Conservation (phyloP, 2,888 invertebrate genomes). For the Rhabditoides inermis region DNA sequence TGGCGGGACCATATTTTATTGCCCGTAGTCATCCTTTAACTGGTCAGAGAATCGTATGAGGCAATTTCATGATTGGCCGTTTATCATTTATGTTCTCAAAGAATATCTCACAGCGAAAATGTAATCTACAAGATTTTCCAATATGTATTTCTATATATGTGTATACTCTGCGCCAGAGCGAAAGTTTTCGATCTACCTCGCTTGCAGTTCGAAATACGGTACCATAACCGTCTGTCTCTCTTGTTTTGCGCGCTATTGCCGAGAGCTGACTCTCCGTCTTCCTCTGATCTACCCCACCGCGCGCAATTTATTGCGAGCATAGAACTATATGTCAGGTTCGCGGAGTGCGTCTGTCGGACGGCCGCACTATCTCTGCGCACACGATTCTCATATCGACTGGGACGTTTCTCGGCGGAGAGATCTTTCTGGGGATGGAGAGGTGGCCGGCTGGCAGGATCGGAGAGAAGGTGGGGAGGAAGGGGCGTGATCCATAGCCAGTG, state of each 20-base stretch:
- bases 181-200: no score
- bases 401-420: conserved; percentile 76
- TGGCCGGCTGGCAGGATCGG: conserved; percentile 65
- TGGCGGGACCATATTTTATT: no score
- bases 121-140: no score
- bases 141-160: no score
- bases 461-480: conserved; percentile 22
- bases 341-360: conserved; percentile 6
- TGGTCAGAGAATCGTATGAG: no score
- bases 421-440: conserved; percentile 70
- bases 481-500: background rate
- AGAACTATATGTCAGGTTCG: background rate
- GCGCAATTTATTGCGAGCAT: background rate
- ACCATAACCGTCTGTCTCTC: background rate
- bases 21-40: no score
- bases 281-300: conserved; percentile 23
- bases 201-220: no score
- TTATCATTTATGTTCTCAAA: no score
- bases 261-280: background rate
- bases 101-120: no score
- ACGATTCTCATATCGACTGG: conserved; percentile 77
- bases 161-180: no score
- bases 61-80: no score
- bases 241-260: background rate
- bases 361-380: conserved; percentile 54